These are phyloP conservation scores for Coregonus ussuriensis DNA, from an alignment of 2,797 vertebrate genomes.

Conservation along the genomic window DNA sequence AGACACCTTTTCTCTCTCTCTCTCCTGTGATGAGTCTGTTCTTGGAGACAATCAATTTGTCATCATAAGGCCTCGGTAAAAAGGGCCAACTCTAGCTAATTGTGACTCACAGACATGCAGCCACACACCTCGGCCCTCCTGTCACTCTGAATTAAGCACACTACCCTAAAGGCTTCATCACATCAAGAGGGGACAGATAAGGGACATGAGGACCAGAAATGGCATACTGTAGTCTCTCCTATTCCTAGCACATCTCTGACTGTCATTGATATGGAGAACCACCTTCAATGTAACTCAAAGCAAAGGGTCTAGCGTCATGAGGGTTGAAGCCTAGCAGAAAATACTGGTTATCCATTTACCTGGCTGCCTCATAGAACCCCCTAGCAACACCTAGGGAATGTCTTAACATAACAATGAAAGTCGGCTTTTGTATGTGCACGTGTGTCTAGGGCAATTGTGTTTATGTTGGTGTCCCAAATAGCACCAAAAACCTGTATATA, in stretches of 20 bases:
- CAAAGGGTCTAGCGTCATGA: background rate
- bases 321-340: no score
- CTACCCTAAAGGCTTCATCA: background rate
- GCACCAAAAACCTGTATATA: no score
- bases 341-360: no score
- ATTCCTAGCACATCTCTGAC: background rate
- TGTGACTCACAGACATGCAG: background rate
- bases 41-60: background rate
- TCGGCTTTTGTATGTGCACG: no score
- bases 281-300: background rate
- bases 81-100: background rate
- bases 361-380: no score
- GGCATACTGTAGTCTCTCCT: background rate
- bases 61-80: background rate
- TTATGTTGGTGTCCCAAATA: no score
- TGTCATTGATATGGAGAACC: background rate
- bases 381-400: no score
- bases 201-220: background rate
- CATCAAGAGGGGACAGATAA: background rate
- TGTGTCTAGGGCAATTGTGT: no score
- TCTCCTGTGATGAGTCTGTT: conserved; percentile 2
- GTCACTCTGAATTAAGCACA: conserved; percentile 3
- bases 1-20: background rate
- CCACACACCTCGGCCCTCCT: background rate
- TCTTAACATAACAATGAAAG: no score